Percentiles rank a stretch among this genome's conserved stretches.
Evolutionary conservation across 2,888 invertebrate species (phyloP).

Genomic region (Chaitophorus viminalis): DNA sequence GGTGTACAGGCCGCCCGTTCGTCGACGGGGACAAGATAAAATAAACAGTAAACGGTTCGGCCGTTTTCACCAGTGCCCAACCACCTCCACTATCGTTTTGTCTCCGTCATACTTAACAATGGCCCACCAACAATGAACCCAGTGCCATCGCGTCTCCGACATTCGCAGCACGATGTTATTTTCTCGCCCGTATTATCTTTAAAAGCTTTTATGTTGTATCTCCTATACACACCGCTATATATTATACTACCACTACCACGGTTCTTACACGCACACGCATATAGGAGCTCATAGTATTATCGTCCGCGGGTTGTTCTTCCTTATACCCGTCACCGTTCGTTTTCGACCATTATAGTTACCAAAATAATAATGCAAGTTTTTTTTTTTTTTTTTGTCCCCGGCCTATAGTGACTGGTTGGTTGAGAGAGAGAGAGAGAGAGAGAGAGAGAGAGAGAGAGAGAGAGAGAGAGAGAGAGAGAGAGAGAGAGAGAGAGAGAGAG

Average conservation of each 20-base stretch:
- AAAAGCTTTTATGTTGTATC: slow-evolving; percentile 55
- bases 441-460: neutral
- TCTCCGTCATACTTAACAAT: slow-evolving; percentile 33
- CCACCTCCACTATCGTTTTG: neutral
- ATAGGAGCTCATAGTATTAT: neutral
- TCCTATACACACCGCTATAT: neutral
- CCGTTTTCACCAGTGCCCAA: neutral
- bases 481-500: neutral
- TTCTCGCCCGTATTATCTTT: slow-evolving; percentile 55
- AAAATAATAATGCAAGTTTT: neutral
- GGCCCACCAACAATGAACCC: slow-evolving; percentile 41
- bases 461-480: neutral
- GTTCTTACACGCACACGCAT: neutral
- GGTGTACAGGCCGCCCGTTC: neutral
- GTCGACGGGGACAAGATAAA: neutral
- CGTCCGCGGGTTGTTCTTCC: neutral
- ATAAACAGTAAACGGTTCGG: slow-evolving; percentile 46
- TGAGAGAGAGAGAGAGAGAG: neutral
- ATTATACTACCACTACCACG: neutral
- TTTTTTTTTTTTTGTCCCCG: neutral
- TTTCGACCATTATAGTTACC: slow-evolving; percentile 22
- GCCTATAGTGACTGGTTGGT: slow-evolving; percentile 8
- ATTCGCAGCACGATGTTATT: slow-evolving; percentile 53
- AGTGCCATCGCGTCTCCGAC: slow-evolving; percentile 16
- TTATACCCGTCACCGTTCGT: neutral